These are phyloP conservation scores for Anthopleura sola DNA, from an alignment of 64 coral and sea anemone genomes.

Conservation along the genomic window DNA sequence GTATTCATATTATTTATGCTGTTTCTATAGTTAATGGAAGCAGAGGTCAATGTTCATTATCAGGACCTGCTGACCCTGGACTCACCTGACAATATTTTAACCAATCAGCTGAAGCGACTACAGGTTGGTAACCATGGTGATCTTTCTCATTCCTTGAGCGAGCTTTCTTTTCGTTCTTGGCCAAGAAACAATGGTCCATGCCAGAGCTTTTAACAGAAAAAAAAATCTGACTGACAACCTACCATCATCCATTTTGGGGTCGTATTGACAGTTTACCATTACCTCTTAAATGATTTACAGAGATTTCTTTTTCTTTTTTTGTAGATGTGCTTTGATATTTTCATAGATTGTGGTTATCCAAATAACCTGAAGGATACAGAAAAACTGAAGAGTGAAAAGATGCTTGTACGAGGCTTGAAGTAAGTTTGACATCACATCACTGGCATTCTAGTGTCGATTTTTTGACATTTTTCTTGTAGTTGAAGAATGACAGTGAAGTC, in stretches of 20 bases:
- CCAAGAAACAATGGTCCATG: too few species aligned
- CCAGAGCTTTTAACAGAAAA: too few species aligned
- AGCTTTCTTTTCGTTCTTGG: too few species aligned
- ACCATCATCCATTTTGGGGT: too few species aligned
- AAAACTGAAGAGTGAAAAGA: conserved; percentile 40
- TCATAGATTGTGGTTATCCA: conserved; percentile 40
- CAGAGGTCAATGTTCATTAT: conserved; percentile 97
- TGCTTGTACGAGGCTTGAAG: conserved; percentile 52
- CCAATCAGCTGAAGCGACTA: conserved; percentile 81
- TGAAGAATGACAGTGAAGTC: too few species aligned
- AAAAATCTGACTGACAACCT: too few species aligned
- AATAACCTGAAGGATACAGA: conserved; percentile 29
- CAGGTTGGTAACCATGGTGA: conserved; percentile 39
- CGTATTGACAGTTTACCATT: too few species aligned
- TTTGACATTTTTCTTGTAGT: too few species aligned
- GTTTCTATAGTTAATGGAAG: conserved; percentile 70
- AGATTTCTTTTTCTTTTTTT: neutral
- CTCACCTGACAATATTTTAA: conserved; percentile 68
- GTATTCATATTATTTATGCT: too few species aligned
- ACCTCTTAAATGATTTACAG: neutral
- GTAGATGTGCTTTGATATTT: conserved; percentile 66
- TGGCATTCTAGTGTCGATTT: neutral
- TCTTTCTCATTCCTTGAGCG: too few species aligned
- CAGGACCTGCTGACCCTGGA: conserved; percentile 65
- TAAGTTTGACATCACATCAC: neutral